These are phyloP conservation scores for Scomber japonicus DNA, from an alignment of 2,113 vertebrate genomes.

Conservation along the genomic window DNA sequence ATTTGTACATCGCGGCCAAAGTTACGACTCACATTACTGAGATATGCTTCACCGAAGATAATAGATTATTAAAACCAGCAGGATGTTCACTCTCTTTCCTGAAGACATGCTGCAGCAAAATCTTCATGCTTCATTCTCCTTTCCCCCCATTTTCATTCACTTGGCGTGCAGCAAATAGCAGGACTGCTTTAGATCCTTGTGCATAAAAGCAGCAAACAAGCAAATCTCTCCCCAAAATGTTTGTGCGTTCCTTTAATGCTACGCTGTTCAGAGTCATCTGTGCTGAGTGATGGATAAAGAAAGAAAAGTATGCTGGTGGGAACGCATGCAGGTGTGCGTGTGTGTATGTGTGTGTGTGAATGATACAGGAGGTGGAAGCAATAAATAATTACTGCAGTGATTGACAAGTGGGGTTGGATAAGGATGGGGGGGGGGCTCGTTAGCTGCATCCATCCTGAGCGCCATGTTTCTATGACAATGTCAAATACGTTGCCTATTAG, in stretches of 20 bases:
- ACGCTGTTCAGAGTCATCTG: neutral
- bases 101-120: neutral
- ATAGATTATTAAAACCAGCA: conserved; percentile 13
- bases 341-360: neutral
- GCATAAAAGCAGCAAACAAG: neutral
- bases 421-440: conserved; percentile 66
- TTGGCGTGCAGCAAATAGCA: conserved; percentile 7
- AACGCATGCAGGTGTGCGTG: neutral
- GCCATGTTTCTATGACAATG: conserved; percentile 75
- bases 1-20: neutral
- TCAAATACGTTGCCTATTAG: conserved; percentile 84
- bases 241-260: neutral
- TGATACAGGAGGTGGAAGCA: conserved; percentile 46
- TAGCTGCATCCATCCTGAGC: conserved; percentile 74
- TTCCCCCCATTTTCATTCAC: neutral
- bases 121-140: neutral
- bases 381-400: conserved; percentile 78
- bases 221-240: neutral
- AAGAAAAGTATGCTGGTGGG: conserved; percentile 17
- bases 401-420: conserved; percentile 69
- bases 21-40: neutral
- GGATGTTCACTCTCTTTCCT: conserved; percentile 3
- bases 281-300: conserved; percentile 36
- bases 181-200: neutral
- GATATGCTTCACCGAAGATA: neutral